Percentiles rank a stretch among this genome's conserved stretches.
phyloP scores from a whole-genome alignment of 2,888 invertebrate genomes.

The Chymomyza procnemis region DNA sequence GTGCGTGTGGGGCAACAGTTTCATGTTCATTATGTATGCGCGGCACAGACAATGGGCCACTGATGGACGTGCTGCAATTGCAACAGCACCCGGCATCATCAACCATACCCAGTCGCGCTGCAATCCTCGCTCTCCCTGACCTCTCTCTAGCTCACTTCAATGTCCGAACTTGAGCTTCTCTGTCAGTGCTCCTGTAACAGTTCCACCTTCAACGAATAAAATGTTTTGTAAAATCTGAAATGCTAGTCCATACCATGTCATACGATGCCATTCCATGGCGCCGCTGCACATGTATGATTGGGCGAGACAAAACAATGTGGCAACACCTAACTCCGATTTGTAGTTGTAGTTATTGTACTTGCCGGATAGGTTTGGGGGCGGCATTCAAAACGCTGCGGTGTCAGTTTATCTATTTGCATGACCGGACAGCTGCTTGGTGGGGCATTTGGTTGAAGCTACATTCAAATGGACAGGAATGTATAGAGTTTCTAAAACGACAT shows the following conservation, averaged over 20 bases:
- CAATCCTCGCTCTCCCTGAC: slow-evolving; percentile 41
- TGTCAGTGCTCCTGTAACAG: background rate
- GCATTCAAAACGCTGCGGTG: slow-evolving; percentile 60
- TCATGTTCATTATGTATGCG: slow-evolving; percentile 67
- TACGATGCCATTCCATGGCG: background rate
- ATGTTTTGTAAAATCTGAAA: slow-evolving; percentile 69
- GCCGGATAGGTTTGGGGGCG: no score
- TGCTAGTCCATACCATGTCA: slow-evolving; percentile 46
- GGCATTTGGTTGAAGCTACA: no score
- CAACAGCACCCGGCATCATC: slow-evolving; percentile 32
- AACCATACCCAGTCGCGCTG: slow-evolving; percentile 42
- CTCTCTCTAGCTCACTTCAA: no score
- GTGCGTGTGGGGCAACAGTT: slow-evolving; percentile 13
- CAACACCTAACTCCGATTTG: slow-evolving; percentile 40
- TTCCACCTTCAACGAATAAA: slow-evolving; percentile 45
- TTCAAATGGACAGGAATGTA: no score
- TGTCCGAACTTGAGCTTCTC: background rate
- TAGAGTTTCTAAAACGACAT: no score
- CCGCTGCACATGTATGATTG: background rate
- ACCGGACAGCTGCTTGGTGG: slow-evolving; percentile 55
- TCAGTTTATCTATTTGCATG: slow-evolving; percentile 58
- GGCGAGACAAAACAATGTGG: slow-evolving; percentile 20
- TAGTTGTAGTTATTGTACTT: slow-evolving; percentile 17
- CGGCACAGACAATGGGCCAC: slow-evolving; percentile 71
- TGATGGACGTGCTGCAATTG: slow-evolving; percentile 70